These are phyloP conservation scores for Dastarcus helophoroides DNA, from an alignment of 2,888 invertebrate genomes.

Conservation along the genomic window DNA sequence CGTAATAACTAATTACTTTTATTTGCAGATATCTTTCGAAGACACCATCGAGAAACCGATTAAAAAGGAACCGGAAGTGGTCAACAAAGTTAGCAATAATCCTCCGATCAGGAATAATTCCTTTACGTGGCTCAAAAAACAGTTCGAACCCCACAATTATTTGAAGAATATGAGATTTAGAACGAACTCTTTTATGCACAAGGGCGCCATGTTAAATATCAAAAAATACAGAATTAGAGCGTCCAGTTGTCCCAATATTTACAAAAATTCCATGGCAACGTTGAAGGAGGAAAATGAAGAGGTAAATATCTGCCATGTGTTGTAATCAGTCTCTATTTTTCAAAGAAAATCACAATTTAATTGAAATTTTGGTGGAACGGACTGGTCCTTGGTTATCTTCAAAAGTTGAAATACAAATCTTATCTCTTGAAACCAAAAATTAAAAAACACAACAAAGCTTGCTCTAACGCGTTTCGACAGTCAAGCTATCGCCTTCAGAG, in stretches of 20 bases:
- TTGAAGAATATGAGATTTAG: conserved; percentile 61
- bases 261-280: conserved; percentile 79
- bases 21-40: no score
- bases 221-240: conserved; percentile 71
- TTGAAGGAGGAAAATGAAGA: conserved; percentile 64
- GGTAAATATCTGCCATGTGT: no score
- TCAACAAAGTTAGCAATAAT: not conserved
- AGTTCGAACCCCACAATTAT: conserved; percentile 45
- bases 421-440: no score
- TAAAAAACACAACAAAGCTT: no score
- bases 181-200: conserved; percentile 73
- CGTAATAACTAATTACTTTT: no score
- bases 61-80: no score
- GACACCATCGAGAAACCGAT: no score
- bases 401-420: no score
- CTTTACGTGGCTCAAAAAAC: conserved; percentile 40
- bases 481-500: no score
- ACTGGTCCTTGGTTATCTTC: no score
- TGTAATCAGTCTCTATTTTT: no score
- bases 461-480: no score
- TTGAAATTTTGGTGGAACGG: conserved; percentile 10
- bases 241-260: conserved; percentile 86
- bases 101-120: conserved; percentile 24
- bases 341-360: conserved; percentile 10
- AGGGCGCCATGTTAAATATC: conserved; percentile 74